These are phyloP conservation scores for Sphecodes monilicornis DNA, from an alignment of 2,888 invertebrate genomes.

Conservation along the genomic window DNA sequence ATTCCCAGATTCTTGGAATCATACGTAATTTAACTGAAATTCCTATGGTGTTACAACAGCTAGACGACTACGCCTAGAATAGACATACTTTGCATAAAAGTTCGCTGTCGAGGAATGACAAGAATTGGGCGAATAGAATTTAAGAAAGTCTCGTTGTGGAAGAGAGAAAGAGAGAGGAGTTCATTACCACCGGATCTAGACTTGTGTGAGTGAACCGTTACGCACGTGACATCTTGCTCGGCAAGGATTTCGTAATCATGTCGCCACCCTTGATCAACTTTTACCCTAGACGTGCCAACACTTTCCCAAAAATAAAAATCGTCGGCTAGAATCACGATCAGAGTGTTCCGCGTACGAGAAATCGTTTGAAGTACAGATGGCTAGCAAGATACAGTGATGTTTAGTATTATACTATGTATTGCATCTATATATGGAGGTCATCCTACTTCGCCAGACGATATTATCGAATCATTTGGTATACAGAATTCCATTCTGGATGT, in stretches of 20 bases:
- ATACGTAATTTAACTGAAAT: constrained; percentile 1
- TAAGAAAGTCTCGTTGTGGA: constrained; percentile 20
- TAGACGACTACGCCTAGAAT: constrained; percentile 8
- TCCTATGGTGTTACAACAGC: neutral
- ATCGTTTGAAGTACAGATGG: neutral
- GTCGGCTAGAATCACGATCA: neutral
- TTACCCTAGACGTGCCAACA: neutral
- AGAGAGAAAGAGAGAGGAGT: neutral
- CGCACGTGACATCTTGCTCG: neutral
- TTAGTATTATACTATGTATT: neutral
- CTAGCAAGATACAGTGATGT: neutral
- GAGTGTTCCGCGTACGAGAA: neutral
- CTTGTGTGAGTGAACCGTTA: constrained; percentile 11
- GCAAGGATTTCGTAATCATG: constrained; percentile 21
- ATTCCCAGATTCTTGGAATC: neutral
- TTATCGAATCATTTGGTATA: constrained; percentile 16
- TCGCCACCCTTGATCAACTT: constrained; percentile 1
- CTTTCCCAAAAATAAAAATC: neutral
- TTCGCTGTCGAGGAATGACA: neutral
- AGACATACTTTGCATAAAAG: constrained; percentile 17
- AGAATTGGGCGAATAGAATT: constrained; percentile 36
- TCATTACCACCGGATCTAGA: constrained; percentile 19
- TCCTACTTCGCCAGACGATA: constrained; percentile 16
- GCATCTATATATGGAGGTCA: constrained; percentile 15
- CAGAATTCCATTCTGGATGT: neutral